Percentiles rank a stretch among this genome's conserved stretches.
These are phyloP conservation scores for Chiloscyllium plagiosum DNA, from an alignment of 2,113 vertebrate genomes.

Conservation along the genomic window DNA sequence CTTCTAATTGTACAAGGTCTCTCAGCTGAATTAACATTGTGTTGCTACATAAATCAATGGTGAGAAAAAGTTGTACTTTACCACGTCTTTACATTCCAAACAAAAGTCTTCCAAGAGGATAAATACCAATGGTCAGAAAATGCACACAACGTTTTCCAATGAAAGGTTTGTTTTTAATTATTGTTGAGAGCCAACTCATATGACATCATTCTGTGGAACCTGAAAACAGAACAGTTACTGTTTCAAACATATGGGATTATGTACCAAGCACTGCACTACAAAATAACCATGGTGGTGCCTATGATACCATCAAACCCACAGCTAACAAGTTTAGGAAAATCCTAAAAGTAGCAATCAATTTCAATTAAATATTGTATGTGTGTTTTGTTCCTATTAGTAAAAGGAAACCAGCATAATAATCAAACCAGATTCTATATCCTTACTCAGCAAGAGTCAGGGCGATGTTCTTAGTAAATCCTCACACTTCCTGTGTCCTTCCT, in stretches of 20 bases:
- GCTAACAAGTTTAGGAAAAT: neutral
- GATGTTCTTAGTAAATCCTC: conserved; percentile 27
- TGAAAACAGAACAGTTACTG: conserved; percentile 13
- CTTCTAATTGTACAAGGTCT: neutral
- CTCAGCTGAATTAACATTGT: conserved; percentile 6
- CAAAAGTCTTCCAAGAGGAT: neutral
- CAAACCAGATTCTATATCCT: conserved; percentile 39
- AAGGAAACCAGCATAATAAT: conserved; percentile 16
- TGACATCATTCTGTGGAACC: neutral
- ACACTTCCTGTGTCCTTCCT: conserved; percentile 46
- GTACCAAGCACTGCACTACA: neutral
- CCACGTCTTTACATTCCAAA: neutral
- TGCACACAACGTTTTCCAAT: neutral
- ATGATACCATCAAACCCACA: neutral
- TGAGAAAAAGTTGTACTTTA: neutral
- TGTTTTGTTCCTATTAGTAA: neutral
- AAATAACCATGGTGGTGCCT: neutral
- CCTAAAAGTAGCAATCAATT: neutral
- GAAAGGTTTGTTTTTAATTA: conserved; percentile 30
- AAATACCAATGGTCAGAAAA: conserved; percentile 31
- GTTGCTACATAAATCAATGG: neutral
- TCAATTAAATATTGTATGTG: neutral
- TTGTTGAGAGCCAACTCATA: neutral
- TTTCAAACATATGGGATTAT: neutral
- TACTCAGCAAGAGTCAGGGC: neutral